Evolutionary conservation across 1,140 invertebrate species (phyloP).

Genomic region (Heliconius congener): DNA sequence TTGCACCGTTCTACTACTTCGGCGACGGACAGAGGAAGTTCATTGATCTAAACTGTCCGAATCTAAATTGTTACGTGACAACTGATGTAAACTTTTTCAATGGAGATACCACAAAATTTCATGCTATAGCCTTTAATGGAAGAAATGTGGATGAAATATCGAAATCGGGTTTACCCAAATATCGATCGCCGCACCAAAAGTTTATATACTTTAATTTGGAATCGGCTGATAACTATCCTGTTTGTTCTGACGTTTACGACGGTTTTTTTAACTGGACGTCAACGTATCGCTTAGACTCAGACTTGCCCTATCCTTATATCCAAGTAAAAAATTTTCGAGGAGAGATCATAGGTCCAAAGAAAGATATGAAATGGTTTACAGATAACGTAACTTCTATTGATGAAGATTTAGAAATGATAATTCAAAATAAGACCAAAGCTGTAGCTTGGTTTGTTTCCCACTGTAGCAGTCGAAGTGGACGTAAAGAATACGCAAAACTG

Average conservation of each 20-base stretch:
- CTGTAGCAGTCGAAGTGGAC: conserved; percentile 82
- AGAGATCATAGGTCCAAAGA: conserved; percentile 63
- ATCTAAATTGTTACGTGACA: conserved; percentile 68
- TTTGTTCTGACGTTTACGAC: conserved; percentile 57
- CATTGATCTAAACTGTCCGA: conserved; percentile 59
- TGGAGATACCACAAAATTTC: conserved; percentile 64
- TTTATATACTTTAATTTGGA: conserved; percentile 81
- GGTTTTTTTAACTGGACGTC: conserved; percentile 84
- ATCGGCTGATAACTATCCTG: conserved; percentile 73
- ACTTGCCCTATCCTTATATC: conserved; percentile 78
- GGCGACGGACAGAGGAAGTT: conserved; percentile 58
- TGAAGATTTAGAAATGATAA: conserved; percentile 41
- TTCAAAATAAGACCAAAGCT: conserved; percentile 72
- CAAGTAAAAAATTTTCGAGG: conserved; percentile 63
- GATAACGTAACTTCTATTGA: conserved; percentile 25
- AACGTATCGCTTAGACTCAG: conserved; percentile 82
- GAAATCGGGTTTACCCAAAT: conserved; percentile 55
- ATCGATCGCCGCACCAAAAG: conserved; percentile 66
- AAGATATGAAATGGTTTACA: conserved; percentile 61
- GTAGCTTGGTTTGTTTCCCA: conserved; percentile 87
- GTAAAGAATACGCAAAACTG: conserved; percentile 82
- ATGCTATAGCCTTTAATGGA: conserved; percentile 76
- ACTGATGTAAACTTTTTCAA: conserved; percentile 55
- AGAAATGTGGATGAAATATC: conserved; percentile 46
- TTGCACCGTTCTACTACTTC: conserved; percentile 55